phyloP scores from a whole-genome alignment of 2,888 invertebrate species.

The Pammene fasciana region DNA sequence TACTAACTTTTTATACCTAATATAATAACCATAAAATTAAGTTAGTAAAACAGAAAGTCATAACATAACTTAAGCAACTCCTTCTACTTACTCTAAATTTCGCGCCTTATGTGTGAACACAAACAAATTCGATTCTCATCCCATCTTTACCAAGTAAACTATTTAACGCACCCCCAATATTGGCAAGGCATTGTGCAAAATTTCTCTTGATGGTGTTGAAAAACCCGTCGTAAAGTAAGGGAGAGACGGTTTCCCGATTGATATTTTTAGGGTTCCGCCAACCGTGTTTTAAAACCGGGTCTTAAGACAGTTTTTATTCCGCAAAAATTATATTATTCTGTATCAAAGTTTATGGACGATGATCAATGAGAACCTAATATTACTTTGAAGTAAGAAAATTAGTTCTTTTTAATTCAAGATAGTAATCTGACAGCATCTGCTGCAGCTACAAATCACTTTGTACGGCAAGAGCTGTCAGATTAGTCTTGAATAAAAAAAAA shows the following conservation, averaged over 20 bases:
- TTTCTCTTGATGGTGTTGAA: slow-evolving; percentile 20
- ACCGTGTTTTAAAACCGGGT: background rate
- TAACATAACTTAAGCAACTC: background rate
- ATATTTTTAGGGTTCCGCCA: slow-evolving; percentile 19
- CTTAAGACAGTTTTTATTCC: background rate
- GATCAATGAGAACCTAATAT: no score
- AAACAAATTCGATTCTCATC: slow-evolving; percentile 15
- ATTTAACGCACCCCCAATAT: slow-evolving; percentile 30
- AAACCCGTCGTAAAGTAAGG: slow-evolving; percentile 24
- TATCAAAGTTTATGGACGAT: no score
- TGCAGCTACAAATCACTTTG: no score
- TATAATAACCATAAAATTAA: no score
- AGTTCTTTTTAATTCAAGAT: no score
- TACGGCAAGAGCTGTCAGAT: no score
- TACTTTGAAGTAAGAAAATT: no score
- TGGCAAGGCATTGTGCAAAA: slow-evolving; percentile 25
- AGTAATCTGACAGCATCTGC: no score
- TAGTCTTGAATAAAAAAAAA: no score
- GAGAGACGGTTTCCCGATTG: slow-evolving; percentile 15
- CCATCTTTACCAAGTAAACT: slow-evolving; percentile 15
- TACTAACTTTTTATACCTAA: no score
- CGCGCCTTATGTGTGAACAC: background rate
- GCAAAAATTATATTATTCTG: no score
- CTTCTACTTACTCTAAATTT: background rate
- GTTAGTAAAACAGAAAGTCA: background rate